Evolutionary conservation across 2,113 vertebrate species (phyloP).

Genomic region (Nibea coibor): DNA sequence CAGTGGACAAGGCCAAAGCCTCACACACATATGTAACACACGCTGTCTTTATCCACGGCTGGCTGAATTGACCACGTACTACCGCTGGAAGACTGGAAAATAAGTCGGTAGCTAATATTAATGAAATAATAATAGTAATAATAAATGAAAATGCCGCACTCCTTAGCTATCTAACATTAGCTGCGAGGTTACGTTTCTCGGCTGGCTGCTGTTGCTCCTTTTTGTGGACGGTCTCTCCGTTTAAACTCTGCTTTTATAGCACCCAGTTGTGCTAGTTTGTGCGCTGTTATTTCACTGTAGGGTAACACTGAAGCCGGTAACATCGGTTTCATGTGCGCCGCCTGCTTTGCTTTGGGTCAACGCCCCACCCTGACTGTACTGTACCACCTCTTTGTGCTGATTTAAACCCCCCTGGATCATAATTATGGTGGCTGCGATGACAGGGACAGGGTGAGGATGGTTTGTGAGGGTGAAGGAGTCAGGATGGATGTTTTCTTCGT

Average conservation of each 20-base stretch:
- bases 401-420: neutral
- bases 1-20: constrained; percentile 45
- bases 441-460: neutral
- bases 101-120: too few relatives aligned
- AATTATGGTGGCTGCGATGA: too few relatives aligned
- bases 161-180: neutral
- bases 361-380: constrained; percentile 62
- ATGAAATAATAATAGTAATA: too few relatives aligned
- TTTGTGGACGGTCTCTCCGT: neutral
- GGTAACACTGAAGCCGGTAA: neutral
- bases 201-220: neutral
- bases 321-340: constrained; percentile 20
- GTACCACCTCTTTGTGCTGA: constrained; percentile 45
- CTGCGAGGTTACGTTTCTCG: neutral
- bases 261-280: too few relatives aligned
- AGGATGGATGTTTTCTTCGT: neutral
- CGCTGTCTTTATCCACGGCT: neutral
- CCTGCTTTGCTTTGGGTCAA: constrained; percentile 25
- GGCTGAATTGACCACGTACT: accelerated
- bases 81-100: neutral
- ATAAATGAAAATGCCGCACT: neutral
- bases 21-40: neutral
- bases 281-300: too few relatives aligned
- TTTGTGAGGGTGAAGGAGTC: neutral
- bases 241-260: neutral